Conservation (phyloP, 2,797 vertebrate species). For the Bradypodion ventrale region DNA sequence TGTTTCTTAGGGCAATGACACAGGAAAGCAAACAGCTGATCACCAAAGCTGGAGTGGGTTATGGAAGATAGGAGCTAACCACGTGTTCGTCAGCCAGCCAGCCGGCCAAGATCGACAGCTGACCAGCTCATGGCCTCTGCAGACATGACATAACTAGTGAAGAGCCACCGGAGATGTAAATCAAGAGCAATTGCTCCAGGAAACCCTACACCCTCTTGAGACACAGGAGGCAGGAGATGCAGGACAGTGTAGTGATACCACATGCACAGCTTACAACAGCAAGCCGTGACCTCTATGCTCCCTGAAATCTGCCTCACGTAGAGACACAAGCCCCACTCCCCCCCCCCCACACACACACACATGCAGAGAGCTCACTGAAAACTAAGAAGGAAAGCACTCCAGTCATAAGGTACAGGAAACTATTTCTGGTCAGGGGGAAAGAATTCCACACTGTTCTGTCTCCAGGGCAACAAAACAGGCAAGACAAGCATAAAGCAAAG, state of each 20-base stretch:
- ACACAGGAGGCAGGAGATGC: conserved; percentile 45
- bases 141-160: conserved; percentile 70
- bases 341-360: no score
- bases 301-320: conserved; percentile 23
- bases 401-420: conserved; percentile 74
- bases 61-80: conserved; percentile 62
- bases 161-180: conserved; percentile 68
- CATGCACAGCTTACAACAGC: conserved; percentile 64
- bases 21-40: conserved; percentile 55
- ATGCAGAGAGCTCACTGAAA: conserved; percentile 48
- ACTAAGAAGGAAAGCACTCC: conserved; percentile 59
- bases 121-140: conserved; percentile 56
- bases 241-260: conserved; percentile 54
- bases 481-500: conserved; percentile 57
- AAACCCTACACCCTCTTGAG: conserved; percentile 60
- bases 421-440: conserved; percentile 73
- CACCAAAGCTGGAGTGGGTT: conserved; percentile 58
- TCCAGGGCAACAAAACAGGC: conserved; percentile 74
- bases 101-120: conserved; percentile 69
- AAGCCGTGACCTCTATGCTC: conserved; percentile 60
- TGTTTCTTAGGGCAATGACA: conserved; percentile 57
- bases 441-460: conserved; percentile 67
- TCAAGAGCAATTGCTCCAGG: conserved; percentile 71
- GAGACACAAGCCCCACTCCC: neutral
- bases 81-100: conserved; percentile 63